phyloP scores from a whole-genome alignment of 2,888 invertebrate genomes.

The Fissipunctia ypsillon region DNA sequence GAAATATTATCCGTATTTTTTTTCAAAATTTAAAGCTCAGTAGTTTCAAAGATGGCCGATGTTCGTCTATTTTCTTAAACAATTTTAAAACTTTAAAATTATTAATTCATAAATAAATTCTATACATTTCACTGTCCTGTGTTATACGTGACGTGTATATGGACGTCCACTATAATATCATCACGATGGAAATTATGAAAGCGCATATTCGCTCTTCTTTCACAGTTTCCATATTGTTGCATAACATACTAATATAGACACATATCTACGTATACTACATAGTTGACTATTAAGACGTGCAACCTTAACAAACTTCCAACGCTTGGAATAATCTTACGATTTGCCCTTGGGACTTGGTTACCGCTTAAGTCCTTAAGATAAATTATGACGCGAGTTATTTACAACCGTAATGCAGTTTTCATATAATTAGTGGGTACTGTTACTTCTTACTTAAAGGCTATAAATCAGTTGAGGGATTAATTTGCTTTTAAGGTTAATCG shows the following conservation, averaged over 20 bases:
- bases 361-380: conserved; percentile 68
- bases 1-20: too few species aligned
- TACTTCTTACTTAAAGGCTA: background rate
- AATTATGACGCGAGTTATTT: conserved; percentile 66
- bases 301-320: conserved; percentile 46
- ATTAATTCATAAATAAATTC: too few species aligned
- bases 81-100: too few species aligned
- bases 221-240: background rate
- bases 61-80: too few species aligned
- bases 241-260: background rate
- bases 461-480: conserved; percentile 30
- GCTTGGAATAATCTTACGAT: conserved; percentile 70
- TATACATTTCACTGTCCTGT: too few species aligned
- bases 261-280: conserved; percentile 5
- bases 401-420: conserved; percentile 44
- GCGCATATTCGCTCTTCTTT: background rate
- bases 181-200: too few species aligned
- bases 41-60: too few species aligned
- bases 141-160: too few species aligned
- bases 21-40: too few species aligned
- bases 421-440: conserved; percentile 30
- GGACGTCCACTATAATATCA: too few species aligned
- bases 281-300: conserved; percentile 39
- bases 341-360: conserved; percentile 61
- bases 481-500: conserved; percentile 6